Evolutionary conservation across 1,140 invertebrate genomes (phyloP).

Genomic region (Zeugodacus cucurbitae): DNA sequence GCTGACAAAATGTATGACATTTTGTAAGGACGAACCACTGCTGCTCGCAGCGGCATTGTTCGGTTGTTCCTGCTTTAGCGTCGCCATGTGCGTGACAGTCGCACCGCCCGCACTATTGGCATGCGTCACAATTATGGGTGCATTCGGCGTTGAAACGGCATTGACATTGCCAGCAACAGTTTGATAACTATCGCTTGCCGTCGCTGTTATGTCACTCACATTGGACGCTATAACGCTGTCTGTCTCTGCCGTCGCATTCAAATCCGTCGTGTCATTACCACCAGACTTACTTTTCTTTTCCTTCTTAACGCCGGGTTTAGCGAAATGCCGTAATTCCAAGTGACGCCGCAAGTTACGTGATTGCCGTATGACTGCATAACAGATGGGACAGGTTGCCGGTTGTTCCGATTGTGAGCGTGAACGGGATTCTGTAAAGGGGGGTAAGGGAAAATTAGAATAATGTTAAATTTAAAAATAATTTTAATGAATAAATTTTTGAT

Average conservation of each 20-base stretch:
- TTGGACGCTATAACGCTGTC: conserved; percentile 34
- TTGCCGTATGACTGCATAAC: conserved; percentile 71
- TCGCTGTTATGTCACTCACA: not conserved
- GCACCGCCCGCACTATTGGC: not conserved
- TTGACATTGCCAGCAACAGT: conserved; percentile 11
- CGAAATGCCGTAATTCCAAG: conserved; percentile 66
- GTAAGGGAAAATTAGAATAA: not conserved
- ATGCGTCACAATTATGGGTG: conserved; percentile 19
- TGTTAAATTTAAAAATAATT: not conserved
- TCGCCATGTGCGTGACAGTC: conserved; percentile 39
- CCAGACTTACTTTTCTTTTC: conserved; percentile 66
- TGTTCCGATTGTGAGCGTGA: conserved; percentile 72
- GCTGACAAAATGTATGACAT: conserved; percentile 63
- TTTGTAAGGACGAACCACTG: conserved; percentile 51
- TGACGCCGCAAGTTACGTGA: conserved; percentile 71
- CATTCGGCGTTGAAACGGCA: conserved; percentile 44
- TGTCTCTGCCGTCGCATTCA: conserved; percentile 50
- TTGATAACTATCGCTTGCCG: not conserved
- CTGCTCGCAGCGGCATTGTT: not conserved
- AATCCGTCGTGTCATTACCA: conserved; percentile 51
- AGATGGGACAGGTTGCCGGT: conserved; percentile 72
- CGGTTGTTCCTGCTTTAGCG: conserved; percentile 42
- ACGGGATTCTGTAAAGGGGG: conserved; percentile 61
- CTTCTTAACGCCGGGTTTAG: conserved; percentile 66
- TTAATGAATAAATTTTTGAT: too few relatives aligned